These are phyloP conservation scores for Camptogramma bilineatum DNA, from an alignment of 2,888 invertebrate species.

Conservation along the genomic window DNA sequence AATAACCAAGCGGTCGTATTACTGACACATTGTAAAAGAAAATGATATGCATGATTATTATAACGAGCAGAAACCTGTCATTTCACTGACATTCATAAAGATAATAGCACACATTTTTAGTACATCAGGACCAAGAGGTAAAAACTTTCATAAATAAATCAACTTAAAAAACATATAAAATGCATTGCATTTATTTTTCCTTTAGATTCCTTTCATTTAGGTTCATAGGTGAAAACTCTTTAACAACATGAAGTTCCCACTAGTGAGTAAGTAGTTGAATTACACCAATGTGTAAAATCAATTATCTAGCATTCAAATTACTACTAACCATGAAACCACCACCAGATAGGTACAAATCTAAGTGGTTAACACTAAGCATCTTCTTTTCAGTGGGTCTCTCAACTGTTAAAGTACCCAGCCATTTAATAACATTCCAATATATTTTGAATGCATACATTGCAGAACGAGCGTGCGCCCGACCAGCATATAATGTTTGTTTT, in stretches of 20 bases:
- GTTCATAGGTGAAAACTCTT: no score
- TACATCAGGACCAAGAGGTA: background rate
- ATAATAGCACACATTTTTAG: background rate
- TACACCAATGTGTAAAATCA: no score
- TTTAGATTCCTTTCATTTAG: no score
- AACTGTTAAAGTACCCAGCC: background rate
- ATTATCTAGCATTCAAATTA: no score
- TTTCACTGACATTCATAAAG: background rate
- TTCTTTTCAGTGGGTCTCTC: no score
- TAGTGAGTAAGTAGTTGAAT: no score
- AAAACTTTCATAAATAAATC: background rate
- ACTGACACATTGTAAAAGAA: background rate
- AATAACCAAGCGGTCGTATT: background rate
- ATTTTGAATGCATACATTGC: constrained; percentile 15
- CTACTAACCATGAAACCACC: no score
- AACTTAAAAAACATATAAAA: background rate
- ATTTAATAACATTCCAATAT: background rate
- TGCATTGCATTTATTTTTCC: no score
- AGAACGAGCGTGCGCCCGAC: constrained; percentile 49
- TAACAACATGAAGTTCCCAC: no score
- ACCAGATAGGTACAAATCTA: no score
- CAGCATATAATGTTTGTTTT: constrained; percentile 63
- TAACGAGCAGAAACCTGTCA: background rate
- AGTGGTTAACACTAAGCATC: no score
- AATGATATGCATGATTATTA: background rate